These are phyloP conservation scores for Otis tarda DNA, from an alignment of 2,113 vertebrate genomes.

Conservation along the genomic window DNA sequence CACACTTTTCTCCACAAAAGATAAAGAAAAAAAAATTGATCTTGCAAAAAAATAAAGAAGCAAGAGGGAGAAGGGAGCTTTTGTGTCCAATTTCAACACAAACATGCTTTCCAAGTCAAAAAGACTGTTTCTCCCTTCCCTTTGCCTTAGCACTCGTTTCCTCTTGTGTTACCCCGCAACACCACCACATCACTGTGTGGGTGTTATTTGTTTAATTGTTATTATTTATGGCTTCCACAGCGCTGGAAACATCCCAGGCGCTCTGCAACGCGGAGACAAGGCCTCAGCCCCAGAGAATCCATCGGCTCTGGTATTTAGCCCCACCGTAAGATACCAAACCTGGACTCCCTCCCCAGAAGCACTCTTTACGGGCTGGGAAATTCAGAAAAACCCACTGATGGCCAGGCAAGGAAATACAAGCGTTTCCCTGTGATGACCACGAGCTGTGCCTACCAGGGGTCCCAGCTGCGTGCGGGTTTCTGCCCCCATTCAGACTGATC, in stretches of 20 bases:
- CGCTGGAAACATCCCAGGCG: background rate
- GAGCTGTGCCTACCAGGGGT: background rate
- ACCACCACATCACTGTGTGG: background rate
- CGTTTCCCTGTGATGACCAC: accelerated
- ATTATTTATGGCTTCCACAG: background rate
- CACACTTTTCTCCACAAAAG: background rate
- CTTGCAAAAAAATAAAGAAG: slow-evolving; percentile 8
- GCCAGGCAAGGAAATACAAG: background rate
- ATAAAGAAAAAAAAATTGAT: background rate
- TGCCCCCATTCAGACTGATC: background rate
- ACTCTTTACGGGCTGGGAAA: accelerated
- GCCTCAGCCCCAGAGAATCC: background rate
- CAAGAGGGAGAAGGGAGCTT: background rate
- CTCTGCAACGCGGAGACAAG: background rate
- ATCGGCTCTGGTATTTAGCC: background rate
- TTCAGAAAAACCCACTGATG: background rate
- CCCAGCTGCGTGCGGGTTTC: background rate
- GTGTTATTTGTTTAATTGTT: background rate
- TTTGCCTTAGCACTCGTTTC: background rate
- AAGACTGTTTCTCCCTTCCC: background rate
- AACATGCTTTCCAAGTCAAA: slow-evolving; percentile 4
- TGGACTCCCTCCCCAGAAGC: background rate
- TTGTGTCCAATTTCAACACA: background rate
- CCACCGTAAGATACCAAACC: accelerated
- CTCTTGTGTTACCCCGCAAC: background rate